Evolutionary conservation across 1,140 invertebrate genomes (phyloP), one percentile per base, ranked within the genome.

Genomic region (Trichonephila clavipes): DNA sequence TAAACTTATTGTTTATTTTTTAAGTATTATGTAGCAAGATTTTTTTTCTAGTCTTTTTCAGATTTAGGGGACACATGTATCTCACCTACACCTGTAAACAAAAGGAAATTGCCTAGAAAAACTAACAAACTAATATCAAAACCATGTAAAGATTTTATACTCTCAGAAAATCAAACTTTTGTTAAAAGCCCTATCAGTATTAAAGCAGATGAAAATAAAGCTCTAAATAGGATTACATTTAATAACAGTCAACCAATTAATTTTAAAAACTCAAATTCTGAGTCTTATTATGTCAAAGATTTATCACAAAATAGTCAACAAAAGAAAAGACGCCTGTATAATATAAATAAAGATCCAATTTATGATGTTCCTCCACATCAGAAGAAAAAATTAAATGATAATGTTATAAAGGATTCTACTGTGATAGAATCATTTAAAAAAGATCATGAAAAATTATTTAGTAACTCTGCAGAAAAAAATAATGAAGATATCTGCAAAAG

Each of bases 1-100:
- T 12, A 51, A 51, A 51, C 7, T 51, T 51, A 51, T 51, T 51
- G 7, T 51, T 51, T 10, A 51, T 5, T 0, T 51, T 51, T 12
- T 51, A 5, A 40, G 3, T 51, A 51, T 51, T 51, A 51, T 51
- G 7, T 51, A 51, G 51, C 51, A 51, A 51, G 51, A 51, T 51
- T 51, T 51, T 51, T 34, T 85, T 85, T 85, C 21, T 21, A 85
- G 83, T 85, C 83, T 85, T 58, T 85, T 85, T 85, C 83, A 85
- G 83, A 85, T 85, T 19, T 59, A 59, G 83, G 28, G 28, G 72
- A 81, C 51, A 61, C 58, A 61, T 59, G 51, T 28, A 85, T 85
- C 24, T 85, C 83, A 24, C 83, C 83, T 24, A 85, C 83, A 85
- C 83, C 51, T 24, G 51, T 59, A 59, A 59, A 58, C 28, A 85